These are phyloP conservation scores for Hirundichthys speculiger DNA, from an alignment of 2,113 vertebrate species.

Conservation along the genomic window DNA sequence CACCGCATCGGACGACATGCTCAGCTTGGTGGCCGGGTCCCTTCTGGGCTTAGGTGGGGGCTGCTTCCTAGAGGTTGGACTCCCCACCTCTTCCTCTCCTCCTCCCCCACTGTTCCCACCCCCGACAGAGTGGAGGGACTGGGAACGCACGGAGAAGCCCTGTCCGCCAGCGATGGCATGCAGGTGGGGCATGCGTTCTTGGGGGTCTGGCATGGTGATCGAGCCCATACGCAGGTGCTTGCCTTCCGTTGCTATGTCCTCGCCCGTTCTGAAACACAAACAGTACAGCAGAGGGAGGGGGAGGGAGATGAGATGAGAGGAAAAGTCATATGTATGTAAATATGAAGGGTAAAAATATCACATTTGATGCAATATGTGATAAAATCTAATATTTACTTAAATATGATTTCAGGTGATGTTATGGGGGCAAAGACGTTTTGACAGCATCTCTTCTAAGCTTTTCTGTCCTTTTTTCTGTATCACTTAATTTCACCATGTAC, in stretches of 20 bases:
- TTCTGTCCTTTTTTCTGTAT: too few relatives aligned
- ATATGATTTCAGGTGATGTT: background rate
- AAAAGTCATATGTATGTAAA: background rate
- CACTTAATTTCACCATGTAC: too few relatives aligned
- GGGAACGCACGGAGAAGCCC: constrained; percentile 93
- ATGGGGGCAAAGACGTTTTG: background rate
- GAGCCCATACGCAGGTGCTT: constrained; percentile 97
- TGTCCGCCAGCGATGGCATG: constrained; percentile 87
- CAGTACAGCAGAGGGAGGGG: background rate
- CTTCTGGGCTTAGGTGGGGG: constrained; percentile 96
- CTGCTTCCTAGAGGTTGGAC: constrained; percentile 91
- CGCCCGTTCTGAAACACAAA: constrained; percentile 85
- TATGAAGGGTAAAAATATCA: too few relatives aligned
- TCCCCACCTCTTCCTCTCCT: constrained; percentile 88
- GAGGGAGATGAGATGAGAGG: constrained; percentile 2
- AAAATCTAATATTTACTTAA: background rate
- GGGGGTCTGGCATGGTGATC: constrained; percentile 94
- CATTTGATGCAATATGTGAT: background rate
- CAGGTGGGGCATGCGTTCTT: constrained; percentile 82
- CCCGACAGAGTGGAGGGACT: constrained; percentile 96
- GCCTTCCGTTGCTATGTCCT: constrained; percentile 89
- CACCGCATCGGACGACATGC: constrained; percentile 96
- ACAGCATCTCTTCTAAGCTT: background rate
- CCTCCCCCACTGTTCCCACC: constrained; percentile 83
- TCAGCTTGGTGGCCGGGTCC: constrained; percentile 97